These are phyloP conservation scores for Gymnocypris eckloni DNA, from an alignment of 2,797 vertebrate genomes.

Conservation along the genomic window DNA sequence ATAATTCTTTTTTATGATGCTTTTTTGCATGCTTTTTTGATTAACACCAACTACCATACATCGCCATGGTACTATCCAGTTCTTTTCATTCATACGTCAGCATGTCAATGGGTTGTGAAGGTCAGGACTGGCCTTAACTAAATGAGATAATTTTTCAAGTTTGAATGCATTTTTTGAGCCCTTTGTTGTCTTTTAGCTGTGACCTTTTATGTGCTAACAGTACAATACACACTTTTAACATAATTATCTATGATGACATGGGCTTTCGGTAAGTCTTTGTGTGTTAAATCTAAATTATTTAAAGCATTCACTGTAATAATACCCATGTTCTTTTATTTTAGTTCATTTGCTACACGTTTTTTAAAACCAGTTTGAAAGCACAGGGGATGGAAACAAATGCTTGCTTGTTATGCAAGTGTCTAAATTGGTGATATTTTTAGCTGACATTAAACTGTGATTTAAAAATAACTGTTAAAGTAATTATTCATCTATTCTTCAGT, in stretches of 20 bases:
- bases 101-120: background rate
- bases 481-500: background rate
- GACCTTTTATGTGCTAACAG: background rate
- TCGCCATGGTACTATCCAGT: background rate
- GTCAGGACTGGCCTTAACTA: background rate
- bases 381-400: background rate
- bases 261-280: background rate
- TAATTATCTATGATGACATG: background rate
- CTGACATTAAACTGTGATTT: constrained; percentile 14
- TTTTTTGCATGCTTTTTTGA: background rate
- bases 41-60: background rate
- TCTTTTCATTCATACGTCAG: background rate
- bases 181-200: background rate
- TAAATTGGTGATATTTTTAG: constrained; percentile 8
- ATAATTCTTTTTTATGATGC: too few relatives aligned
- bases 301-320: background rate
- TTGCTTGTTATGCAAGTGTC: background rate
- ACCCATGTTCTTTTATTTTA: background rate
- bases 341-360: background rate
- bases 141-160: too few relatives aligned
- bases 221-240: background rate
- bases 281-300: background rate
- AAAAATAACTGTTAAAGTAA: background rate
- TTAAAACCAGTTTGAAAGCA: constrained; percentile 6
- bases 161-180: background rate